Base-by-base conservation (phyloP, 2,888 invertebrate genomes). In the Strigamia crassipes region DNA sequence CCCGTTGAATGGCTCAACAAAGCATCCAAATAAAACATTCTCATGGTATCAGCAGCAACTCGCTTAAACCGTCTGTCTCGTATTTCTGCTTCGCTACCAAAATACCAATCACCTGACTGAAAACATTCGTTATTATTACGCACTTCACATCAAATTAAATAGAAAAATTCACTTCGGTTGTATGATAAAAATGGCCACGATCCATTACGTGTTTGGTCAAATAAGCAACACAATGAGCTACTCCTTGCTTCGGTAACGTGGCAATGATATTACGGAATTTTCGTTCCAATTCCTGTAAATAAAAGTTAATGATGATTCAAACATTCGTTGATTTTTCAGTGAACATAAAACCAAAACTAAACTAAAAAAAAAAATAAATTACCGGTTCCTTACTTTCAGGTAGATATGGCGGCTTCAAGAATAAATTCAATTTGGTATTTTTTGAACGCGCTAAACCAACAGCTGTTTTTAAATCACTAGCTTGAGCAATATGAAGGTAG, bases 401-500 rank as follows among this genome's bases (percentile, higher is more conserved):
- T 66, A 83, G 77, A 73, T 82, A 79, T n/a, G 87, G 87, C 5
- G 94, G 92, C 10, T 92, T 92, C 56, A 93, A 87, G 86, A 96
- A 95, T 87, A 94, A 93, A 81, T 93, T 90, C 15, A 91, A 88
- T 88, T 95, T 93, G 2, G 91, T 92, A 61, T 91, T 91, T 56
- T 89, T 88, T 1, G 92, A 92, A 84, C 95, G 90, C 0, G 96
- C 95, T 80, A 96, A 89, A 1, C 93, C 91, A 0, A 95, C 91
- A 1, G 94, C 93, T 0, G 94, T 94, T 84, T 91, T 90, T 78
- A 91, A 90, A 88, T 95, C 93, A 85, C 94, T 90, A 84, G 93
- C 92, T 88, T 95, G 94, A 6, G 96, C 94, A 83, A 96, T 90
- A 85, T 93, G 92, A 81, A 90, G 89, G 86, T 91, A 94, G 85